These are phyloP conservation scores for Palaemon carinicauda DNA, from an alignment of 1,140 invertebrate genomes.

Conservation along the genomic window DNA sequence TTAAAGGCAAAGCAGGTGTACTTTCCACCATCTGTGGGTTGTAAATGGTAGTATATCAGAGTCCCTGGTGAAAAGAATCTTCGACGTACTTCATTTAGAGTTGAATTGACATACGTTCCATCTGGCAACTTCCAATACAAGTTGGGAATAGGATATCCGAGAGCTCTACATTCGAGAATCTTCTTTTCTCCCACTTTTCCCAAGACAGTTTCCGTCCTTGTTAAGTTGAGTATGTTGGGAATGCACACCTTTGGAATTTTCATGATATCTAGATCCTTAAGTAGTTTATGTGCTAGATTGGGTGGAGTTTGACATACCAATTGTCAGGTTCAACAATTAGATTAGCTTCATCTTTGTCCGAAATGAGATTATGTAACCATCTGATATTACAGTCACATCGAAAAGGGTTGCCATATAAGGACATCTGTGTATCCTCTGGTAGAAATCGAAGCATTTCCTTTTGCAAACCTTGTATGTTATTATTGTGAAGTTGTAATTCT, in stretches of 20 bases:
- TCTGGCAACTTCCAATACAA: slow-evolving; percentile 66
- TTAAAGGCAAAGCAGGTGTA: slow-evolving; percentile 63
- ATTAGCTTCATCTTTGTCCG: slow-evolving; percentile 41
- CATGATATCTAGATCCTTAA: slow-evolving; percentile 62
- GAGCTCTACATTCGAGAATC: slow-evolving; percentile 65
- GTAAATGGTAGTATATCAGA: slow-evolving; percentile 64
- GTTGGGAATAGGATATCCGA: slow-evolving; percentile 65
- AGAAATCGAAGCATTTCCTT: slow-evolving; percentile 60
- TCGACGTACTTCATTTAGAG: slow-evolving; percentile 61
- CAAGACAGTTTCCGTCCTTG: slow-evolving; percentile 57
- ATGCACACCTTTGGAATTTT: slow-evolving; percentile 61
- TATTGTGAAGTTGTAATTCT: slow-evolving; percentile 65
- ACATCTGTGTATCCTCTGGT: slow-evolving; percentile 62
- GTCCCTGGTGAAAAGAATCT: slow-evolving; percentile 62
- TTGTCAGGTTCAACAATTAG: slow-evolving; percentile 61
- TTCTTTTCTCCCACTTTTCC: slow-evolving; percentile 65
- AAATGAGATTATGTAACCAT: slow-evolving; percentile 63
- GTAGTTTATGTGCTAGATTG: slow-evolving; percentile 58
- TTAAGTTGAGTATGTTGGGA: slow-evolving; percentile 56
- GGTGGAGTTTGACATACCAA: slow-evolving; percentile 63
- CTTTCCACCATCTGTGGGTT: slow-evolving; percentile 60
- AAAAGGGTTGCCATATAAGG: slow-evolving; percentile 66
- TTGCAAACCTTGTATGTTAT: slow-evolving; percentile 64
- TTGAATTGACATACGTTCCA: slow-evolving; percentile 62
- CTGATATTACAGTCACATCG: slow-evolving; percentile 67